Conservation (phyloP, 2,113 vertebrate genomes). For the Hippocampus guttulatus region DNA sequence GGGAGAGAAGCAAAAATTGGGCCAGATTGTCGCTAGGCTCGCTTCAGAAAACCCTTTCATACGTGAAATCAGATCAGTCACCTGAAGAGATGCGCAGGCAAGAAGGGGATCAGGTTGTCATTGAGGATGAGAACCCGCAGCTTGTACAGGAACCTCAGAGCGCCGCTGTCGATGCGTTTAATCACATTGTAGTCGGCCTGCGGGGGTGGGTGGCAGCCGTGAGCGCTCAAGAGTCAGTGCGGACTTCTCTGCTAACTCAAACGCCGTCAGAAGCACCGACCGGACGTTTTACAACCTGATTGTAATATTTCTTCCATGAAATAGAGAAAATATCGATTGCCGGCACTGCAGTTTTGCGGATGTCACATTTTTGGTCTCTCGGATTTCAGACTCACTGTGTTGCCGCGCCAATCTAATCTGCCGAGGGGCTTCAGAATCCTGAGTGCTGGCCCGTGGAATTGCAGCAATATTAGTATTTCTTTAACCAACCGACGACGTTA, state of each 20-base stretch:
- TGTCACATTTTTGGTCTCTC: neutral
- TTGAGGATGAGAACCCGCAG: conserved; percentile 96
- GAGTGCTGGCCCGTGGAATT: neutral
- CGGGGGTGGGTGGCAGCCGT: conserved; percentile 60
- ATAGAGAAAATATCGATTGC: neutral
- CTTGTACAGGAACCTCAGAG: conserved; percentile 92
- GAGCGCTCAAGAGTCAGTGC: neutral
- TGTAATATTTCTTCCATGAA: neutral
- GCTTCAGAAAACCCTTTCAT: neutral
- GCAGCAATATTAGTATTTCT: neutral
- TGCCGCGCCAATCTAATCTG: too few species aligned
- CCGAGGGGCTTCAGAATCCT: neutral
- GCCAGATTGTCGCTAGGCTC: neutral
- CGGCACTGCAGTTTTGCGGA: neutral
- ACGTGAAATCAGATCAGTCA: conserved; percentile 36
- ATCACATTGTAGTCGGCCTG: conserved; percentile 99
- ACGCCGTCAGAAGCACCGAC: neutral
- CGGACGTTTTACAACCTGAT: neutral
- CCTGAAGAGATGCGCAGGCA: conserved; percentile 91
- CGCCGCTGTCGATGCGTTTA: conserved; percentile 93
- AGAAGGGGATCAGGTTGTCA: conserved; percentile 94
- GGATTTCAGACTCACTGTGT: neutral
- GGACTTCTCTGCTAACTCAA: neutral
- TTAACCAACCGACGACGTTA: neutral
- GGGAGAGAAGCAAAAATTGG: neutral